These are phyloP conservation scores for Polyommatus iphigenia DNA, from an alignment of 2,888 invertebrate genomes.

Conservation along the genomic window DNA sequence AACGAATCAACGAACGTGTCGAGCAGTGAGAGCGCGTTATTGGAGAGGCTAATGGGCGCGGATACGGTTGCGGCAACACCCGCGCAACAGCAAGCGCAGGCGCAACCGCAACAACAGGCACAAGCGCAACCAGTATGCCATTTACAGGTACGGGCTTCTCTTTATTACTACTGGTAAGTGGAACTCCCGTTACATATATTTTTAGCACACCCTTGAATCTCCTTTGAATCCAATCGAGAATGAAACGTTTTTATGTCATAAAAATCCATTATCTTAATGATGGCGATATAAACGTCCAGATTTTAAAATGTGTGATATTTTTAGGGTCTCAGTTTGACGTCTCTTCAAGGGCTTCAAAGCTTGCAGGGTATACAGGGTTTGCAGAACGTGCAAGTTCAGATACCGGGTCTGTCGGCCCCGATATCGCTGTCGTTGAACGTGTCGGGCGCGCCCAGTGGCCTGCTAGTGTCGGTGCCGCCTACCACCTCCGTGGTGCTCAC, in stretches of 20 bases:
- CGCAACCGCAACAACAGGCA: constrained; percentile 41
- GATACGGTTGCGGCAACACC: constrained; percentile 53
- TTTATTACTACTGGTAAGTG: neutral
- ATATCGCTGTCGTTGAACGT: constrained; percentile 89
- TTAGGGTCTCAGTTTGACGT: constrained; percentile 87
- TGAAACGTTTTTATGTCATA: too few species aligned
- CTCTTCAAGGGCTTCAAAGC: constrained; percentile 84
- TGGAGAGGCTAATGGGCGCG: constrained; percentile 67
- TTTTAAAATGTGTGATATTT: constrained; percentile 34
- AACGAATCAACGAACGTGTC: constrained; percentile 70
- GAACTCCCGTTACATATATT: too few species aligned
- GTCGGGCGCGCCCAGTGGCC: constrained; percentile 83
- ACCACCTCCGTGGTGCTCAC: constrained; percentile 72
- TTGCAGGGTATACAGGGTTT: constrained; percentile 87
- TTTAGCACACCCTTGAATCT: too few species aligned
- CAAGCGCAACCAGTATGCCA: constrained; percentile 63
- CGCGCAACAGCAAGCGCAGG: constrained; percentile 42
- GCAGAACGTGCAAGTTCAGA: constrained; percentile 90
- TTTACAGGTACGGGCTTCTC: constrained; percentile 57
- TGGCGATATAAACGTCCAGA: neutral
- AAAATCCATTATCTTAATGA: too few species aligned
- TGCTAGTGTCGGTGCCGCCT: constrained; percentile 84
- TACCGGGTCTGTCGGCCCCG: constrained; percentile 91
- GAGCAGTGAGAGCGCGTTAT: constrained; percentile 67
- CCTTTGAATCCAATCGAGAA: too few species aligned